These are phyloP conservation scores for Pituophis catenifer DNA, from an alignment of 2,113 vertebrate genomes.

Conservation along the genomic window DNA sequence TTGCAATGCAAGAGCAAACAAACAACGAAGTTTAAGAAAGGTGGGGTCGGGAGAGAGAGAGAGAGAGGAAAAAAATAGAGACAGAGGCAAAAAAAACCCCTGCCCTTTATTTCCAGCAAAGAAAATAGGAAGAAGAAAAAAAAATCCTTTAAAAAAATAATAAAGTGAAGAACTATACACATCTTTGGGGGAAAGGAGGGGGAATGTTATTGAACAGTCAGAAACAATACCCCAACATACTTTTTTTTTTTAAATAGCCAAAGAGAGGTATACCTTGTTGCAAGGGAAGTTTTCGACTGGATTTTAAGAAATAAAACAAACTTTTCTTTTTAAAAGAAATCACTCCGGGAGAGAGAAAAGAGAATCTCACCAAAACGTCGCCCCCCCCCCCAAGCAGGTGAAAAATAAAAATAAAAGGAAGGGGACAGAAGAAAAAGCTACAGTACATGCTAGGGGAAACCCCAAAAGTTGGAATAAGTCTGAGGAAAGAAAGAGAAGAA, in stretches of 20 bases:
- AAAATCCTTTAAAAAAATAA: constrained; percentile 59
- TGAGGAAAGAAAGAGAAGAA: constrained; percentile 53
- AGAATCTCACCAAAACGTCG: constrained; percentile 43
- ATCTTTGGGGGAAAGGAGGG: constrained; percentile 85
- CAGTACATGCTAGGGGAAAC: constrained; percentile 74
- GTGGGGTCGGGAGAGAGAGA: neutral
- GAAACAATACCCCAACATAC: constrained; percentile 90
- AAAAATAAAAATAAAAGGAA: neutral
- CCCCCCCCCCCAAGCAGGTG: neutral
- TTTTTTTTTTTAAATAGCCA: constrained; percentile 71
- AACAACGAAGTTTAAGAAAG: constrained; percentile 57
- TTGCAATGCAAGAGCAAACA: constrained; percentile 93
- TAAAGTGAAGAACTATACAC: constrained; percentile 92
- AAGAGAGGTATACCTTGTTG: constrained; percentile 99
- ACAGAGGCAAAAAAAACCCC: neutral
- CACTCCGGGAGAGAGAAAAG: constrained; percentile 67
- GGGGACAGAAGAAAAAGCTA: constrained; percentile 41
- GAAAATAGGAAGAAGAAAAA: constrained; percentile 43
- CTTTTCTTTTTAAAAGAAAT: constrained; percentile 23
- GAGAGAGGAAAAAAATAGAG: neutral
- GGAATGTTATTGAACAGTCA: constrained; percentile 84
- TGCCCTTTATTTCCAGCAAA: constrained; percentile 62
- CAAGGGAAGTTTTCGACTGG: constrained; percentile 79
- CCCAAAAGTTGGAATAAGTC: constrained; percentile 71
- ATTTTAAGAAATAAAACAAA: constrained; percentile 59